Percentiles rank a stretch among this genome's conserved stretches.
Conservation (phyloP, 1,140 invertebrate species). For the Cherax quadricarinatus region DNA sequence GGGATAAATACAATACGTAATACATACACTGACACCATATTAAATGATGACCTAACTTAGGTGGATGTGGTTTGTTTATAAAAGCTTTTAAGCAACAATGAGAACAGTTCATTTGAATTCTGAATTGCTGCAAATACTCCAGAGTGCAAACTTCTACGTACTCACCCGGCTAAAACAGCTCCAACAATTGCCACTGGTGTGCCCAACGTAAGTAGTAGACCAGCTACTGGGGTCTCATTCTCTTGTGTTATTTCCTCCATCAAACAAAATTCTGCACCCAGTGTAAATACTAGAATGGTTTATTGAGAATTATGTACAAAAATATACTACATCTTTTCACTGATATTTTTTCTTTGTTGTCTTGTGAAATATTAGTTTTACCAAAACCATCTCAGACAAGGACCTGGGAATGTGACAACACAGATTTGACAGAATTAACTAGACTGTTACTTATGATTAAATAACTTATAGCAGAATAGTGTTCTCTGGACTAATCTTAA, state of each 20-base stretch:
- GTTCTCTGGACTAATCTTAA: not conserved
- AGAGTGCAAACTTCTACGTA: not conserved
- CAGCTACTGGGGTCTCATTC: not conserved
- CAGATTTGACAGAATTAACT: not conserved
- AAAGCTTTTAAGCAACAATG: not conserved
- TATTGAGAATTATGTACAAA: not conserved
- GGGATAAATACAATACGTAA: not conserved
- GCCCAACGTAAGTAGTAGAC: not conserved
- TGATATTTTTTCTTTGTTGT: not conserved
- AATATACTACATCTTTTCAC: not conserved
- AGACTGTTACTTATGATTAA: not conserved
- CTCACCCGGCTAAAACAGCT: not conserved
- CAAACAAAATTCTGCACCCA: slow-evolving; percentile 2
- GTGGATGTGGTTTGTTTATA: not conserved
- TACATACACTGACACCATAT: not conserved
- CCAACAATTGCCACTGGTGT: not conserved
- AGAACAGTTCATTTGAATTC: not conserved
- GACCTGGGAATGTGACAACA: no score
- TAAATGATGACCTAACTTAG: not conserved
- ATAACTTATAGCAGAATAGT: not conserved
- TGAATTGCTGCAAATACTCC: not conserved
- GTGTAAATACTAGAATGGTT: not conserved
- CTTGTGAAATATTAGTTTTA: not conserved
- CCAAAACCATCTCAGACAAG: no score
- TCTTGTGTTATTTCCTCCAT: not conserved